phyloP scores from a whole-genome alignment of 2,797 vertebrate species.

The Australoheros facetus region DNA sequence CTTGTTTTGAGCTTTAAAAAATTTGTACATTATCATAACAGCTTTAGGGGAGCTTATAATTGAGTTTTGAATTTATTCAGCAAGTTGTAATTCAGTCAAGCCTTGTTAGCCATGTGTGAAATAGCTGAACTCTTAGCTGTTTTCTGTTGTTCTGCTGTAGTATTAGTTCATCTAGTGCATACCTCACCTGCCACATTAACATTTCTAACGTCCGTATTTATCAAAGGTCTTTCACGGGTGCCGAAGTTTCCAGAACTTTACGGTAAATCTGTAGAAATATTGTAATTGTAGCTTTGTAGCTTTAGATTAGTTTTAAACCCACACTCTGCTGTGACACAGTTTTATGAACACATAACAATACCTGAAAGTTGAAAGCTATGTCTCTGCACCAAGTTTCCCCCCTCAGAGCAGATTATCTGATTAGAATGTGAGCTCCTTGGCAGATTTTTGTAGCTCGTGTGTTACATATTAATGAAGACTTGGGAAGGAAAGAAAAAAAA shows the following conservation, averaged over 20 bases:
- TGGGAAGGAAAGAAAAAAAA: neutral
- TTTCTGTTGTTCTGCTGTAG: conserved; percentile 23
- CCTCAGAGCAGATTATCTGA: conserved; percentile 50
- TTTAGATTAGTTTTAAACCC: neutral
- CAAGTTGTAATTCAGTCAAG: conserved; percentile 20
- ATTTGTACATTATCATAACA: conserved; percentile 7
- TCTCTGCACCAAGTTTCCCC: conserved; percentile 19
- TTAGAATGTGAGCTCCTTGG: conserved; percentile 39
- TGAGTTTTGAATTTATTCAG: conserved; percentile 37
- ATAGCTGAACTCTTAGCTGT: conserved; percentile 18
- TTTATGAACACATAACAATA: conserved; percentile 17
- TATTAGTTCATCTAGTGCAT: conserved; percentile 3
- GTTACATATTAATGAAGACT: conserved; percentile 50
- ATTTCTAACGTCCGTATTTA: conserved; percentile 39
- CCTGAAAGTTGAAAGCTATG: conserved; percentile 12
- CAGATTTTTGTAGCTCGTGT: conserved; percentile 23
- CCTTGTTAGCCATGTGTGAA: conserved; percentile 48
- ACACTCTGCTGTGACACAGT: neutral
- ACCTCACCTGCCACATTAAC: conserved; percentile 39
- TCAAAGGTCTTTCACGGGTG: conserved; percentile 77
- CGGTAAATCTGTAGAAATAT: conserved; percentile 66
- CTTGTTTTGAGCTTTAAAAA: conserved; percentile 27
- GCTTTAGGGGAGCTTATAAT: conserved; percentile 41
- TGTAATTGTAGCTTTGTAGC: conserved; percentile 25
- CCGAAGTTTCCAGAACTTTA: conserved; percentile 78